Conservation (phyloP, 2,888 invertebrate species). For the Drosophila austrosaltans region DNA sequence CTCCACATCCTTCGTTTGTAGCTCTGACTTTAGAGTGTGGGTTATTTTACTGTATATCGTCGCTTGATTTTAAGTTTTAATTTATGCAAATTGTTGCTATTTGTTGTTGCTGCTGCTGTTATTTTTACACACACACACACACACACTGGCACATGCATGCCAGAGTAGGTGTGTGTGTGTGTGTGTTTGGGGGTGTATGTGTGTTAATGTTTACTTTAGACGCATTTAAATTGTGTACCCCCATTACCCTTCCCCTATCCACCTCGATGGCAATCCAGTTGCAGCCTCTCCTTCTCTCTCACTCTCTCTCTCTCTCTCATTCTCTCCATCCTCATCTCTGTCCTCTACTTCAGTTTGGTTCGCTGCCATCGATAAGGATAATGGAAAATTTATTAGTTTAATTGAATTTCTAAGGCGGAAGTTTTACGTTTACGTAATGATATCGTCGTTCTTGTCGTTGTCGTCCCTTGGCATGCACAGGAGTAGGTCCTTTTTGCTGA, state of each 20-base stretch:
- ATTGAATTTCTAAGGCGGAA: slow-evolving; percentile 81
- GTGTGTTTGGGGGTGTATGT: slow-evolving; percentile 35
- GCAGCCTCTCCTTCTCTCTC: slow-evolving; percentile 30
- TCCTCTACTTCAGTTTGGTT: slow-evolving; percentile 21
- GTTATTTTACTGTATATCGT: slow-evolving; percentile 24
- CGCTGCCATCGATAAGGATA: slow-evolving; percentile 76
- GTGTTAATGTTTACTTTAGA: slow-evolving; percentile 63
- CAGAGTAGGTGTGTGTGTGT: slow-evolving; percentile 15
- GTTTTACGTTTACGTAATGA: slow-evolving; percentile 77
- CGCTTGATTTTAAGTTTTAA: slow-evolving; percentile 78
- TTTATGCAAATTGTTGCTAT: slow-evolving; percentile 82
- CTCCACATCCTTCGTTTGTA: background rate
- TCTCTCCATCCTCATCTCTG: background rate
- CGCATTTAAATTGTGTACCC: slow-evolving; percentile 62
- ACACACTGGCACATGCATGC: slow-evolving; percentile 18
- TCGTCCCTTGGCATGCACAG: slow-evolving; percentile 37
- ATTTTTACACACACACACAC: slow-evolving; percentile 49
- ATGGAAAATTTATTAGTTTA: slow-evolving; percentile 81
- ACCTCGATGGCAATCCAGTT: slow-evolving; percentile 38
- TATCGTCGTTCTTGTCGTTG: slow-evolving; percentile 47
- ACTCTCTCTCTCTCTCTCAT: background rate
- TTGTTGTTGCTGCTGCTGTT: slow-evolving; percentile 61
- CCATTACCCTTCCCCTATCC: slow-evolving; percentile 19
- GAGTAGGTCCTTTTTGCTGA: slow-evolving; percentile 37
- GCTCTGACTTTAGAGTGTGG: slow-evolving; percentile 1